These are phyloP conservation scores for Calliopum simillimum DNA, from an alignment of 2,888 invertebrate species.

Conservation along the genomic window DNA sequence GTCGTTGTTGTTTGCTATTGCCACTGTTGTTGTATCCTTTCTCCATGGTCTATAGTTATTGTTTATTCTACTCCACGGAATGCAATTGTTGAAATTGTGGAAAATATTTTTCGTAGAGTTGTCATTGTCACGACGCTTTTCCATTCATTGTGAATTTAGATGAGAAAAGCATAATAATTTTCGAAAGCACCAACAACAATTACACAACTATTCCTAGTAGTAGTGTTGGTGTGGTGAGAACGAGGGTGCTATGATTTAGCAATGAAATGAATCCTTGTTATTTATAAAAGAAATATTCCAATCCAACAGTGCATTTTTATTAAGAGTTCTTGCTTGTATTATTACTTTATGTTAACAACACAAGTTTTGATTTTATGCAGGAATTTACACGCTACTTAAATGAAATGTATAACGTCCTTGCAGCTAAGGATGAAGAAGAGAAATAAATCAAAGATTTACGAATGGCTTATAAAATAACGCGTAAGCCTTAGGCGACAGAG, in stretches of 20 bases:
- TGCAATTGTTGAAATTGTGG: constrained; percentile 33
- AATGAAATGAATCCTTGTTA: neutral
- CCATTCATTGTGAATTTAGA: constrained; percentile 35
- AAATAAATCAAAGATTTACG: too few species aligned
- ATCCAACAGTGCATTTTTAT: too few species aligned
- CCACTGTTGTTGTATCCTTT: constrained; percentile 28
- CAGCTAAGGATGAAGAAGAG: too few species aligned
- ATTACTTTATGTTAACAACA: too few species aligned
- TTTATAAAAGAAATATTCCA: too few species aligned
- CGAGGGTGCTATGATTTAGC: neutral
- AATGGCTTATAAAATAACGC: too few species aligned
- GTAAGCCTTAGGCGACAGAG: too few species aligned
- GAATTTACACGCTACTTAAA: too few species aligned
- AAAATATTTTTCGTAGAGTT: constrained; percentile 28
- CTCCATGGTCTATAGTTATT: constrained; percentile 18
- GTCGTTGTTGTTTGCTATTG: constrained; percentile 26
- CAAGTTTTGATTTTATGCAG: too few species aligned
- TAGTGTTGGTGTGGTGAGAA: neutral
- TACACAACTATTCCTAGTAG: neutral
- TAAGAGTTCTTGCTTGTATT: too few species aligned
- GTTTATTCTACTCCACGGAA: constrained; percentile 22
- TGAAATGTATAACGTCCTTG: too few species aligned
- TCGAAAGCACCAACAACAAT: constrained; percentile 1
- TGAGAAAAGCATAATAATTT: constrained; percentile 34
- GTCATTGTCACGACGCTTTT: constrained; percentile 33